Percentiles rank a stretch among this genome's conserved stretches.
phyloP scores from a whole-genome alignment of 1,140 invertebrate species.

The Brachionus koreanus region DNA sequence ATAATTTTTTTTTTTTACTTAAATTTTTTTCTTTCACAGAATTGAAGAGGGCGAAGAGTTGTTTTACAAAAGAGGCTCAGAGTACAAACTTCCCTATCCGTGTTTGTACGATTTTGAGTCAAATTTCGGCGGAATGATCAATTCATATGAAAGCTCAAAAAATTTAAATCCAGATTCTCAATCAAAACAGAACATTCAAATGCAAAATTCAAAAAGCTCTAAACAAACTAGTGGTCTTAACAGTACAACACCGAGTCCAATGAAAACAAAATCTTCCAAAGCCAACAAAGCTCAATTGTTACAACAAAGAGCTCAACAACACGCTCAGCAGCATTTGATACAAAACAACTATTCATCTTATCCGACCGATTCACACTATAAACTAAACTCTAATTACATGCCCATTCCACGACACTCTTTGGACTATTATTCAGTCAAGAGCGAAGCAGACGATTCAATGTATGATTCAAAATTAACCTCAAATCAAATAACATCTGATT shows the following conservation, averaged over 20 bases:
- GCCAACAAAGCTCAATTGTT: slow-evolving; percentile 11
- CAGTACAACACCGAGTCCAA: neutral
- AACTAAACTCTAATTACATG: neutral
- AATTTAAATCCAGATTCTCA: neutral
- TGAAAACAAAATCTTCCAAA: slow-evolving; percentile 27
- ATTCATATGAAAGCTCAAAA: neutral
- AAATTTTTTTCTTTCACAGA: slow-evolving; percentile 63
- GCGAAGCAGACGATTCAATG: neutral
- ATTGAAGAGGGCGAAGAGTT: slow-evolving; percentile 95
- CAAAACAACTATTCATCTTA: neutral
- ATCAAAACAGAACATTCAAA: neutral
- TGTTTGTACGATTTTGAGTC: slow-evolving; percentile 62
- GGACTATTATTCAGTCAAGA: slow-evolving; percentile 13
- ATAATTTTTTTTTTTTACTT: neutral
- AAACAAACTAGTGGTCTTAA: neutral
- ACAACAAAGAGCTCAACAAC: slow-evolving; percentile 24
- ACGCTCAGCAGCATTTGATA: slow-evolving; percentile 4
- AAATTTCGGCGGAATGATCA: neutral
- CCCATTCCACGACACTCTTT: neutral
- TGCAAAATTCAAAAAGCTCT: neutral
- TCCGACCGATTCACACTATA: neutral
- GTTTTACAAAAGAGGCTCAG: slow-evolving; percentile 91
- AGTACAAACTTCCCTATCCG: slow-evolving; percentile 94
- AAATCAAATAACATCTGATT: slow-evolving; percentile 15
- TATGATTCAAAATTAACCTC: neutral